Evolutionary conservation across 1,140 invertebrate genomes (phyloP).

Genomic region (Hylaeus anthracinus): DNA sequence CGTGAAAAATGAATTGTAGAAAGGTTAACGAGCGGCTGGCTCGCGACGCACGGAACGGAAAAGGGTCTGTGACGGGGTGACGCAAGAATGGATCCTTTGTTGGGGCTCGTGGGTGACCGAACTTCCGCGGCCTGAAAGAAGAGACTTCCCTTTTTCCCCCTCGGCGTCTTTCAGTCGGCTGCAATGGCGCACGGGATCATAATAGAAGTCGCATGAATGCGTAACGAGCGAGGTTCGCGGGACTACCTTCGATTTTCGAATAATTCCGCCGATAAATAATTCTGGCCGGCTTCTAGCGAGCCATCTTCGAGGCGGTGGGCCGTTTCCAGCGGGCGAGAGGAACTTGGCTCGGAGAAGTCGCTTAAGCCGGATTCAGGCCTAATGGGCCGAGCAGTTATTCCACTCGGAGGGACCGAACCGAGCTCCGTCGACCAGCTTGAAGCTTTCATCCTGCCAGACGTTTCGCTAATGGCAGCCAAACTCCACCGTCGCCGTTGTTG

Average conservation of each 20-base stretch:
- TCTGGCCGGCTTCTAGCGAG: constrained; percentile 11
- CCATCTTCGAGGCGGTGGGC: background rate
- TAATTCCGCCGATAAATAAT: constrained; percentile 67
- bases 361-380: constrained; percentile 72
- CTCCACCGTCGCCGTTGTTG: constrained; percentile 49
- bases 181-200: constrained; percentile 50
- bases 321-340: background rate
- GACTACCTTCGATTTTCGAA: constrained; percentile 63
- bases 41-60: background rate
- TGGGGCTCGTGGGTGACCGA: constrained; percentile 35
- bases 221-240: constrained; percentile 62
- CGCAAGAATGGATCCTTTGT: constrained; percentile 39
- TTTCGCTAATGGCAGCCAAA: constrained; percentile 71
- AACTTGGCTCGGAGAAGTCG: constrained; percentile 36
- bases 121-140: constrained; percentile 23
- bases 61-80: background rate
- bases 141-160: background rate
- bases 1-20: background rate
- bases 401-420: constrained; percentile 28
- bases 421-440: constrained; percentile 27
- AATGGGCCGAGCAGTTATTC: constrained; percentile 72
- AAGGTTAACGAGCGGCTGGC: background rate
- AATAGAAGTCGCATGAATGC: constrained; percentile 72
- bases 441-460: constrained; percentile 59
- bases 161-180: constrained; percentile 4